Evolutionary conservation across 1,140 invertebrate genomes (phyloP), one percentile per base, ranked within the genome.

Genomic region (Calosoma granatense): DNA sequence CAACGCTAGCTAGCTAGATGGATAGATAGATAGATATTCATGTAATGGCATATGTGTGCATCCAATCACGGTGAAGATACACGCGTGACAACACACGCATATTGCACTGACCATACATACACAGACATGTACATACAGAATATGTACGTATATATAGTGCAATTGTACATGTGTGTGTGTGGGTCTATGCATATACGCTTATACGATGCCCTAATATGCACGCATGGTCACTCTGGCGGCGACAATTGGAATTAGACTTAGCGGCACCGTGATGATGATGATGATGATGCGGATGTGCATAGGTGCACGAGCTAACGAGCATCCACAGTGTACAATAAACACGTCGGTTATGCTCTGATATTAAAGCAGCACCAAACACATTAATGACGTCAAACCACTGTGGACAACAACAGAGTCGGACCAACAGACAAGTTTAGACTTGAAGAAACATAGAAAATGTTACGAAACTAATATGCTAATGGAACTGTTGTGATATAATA

Each of bases 31-130:
- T 36, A 36, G 26, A 36, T 36, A 36, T 36, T 36, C 26, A 36
- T 36, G 36, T 57, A 55, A 61, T 60, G 54, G 62, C 54, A 59
- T 63, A 56, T 61, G 62, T 59, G 58, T 58, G 62, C 62, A 63
- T 61, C 61, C 62, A 60, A 57, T 51, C 22, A 55, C 22, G 47
- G 26, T n/a, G n/a, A 36, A 36, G 26, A 36, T 51, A 41, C 53
- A 61, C 60, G 62, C 60, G 59, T 63, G 60, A 56, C 58, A 39
- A 51, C 58, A 63, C 62, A 63, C 56, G 56, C 56, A 63, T 63
- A 63, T 63, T 61, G 56, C 58, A 60, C 55, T 57, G n/a, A 6
- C 12, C 17, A 53, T 23, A 53, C 22, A 53, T 22, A 53, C 22
- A 53, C 20, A 36, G n/a, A 9, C 26, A 6, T 36, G 26, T 36